Percentiles rank a stretch among this genome's conserved stretches.
Conservation (phyloP, 1,140 invertebrate species). For the Phortica variegata region DNA sequence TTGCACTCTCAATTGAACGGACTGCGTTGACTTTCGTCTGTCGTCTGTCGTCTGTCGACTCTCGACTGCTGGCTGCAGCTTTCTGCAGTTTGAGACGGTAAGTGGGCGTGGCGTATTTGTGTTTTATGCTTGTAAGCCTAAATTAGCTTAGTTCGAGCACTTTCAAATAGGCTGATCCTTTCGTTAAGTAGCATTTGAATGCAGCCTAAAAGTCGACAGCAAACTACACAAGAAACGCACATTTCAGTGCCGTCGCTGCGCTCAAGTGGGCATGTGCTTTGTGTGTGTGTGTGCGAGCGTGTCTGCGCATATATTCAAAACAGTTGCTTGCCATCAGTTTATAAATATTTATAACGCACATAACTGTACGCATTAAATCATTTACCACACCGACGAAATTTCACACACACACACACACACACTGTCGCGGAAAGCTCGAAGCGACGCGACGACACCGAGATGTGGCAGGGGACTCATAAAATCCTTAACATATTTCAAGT, state of each 20-base stretch:
- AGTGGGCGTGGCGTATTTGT: too few relatives aligned
- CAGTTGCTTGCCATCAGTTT: conserved; percentile 16
- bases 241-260: too few relatives aligned
- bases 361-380: conserved; percentile 48
- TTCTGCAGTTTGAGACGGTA: too few relatives aligned
- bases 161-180: conserved; percentile 6
- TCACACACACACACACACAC: too few relatives aligned
- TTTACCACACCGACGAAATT: conserved; percentile 28
- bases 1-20: too few relatives aligned
- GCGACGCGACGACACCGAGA: conserved; percentile 6
- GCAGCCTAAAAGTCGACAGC: conserved; percentile 32
- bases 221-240: conserved; percentile 6
- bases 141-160: conserved; percentile 14
- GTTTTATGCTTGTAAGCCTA: too few relatives aligned
- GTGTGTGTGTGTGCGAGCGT: conserved; percentile 7
- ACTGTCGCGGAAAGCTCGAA: conserved; percentile 29
- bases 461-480: conserved; percentile 34
- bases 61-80: too few relatives aligned
- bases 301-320: conserved; percentile 24
- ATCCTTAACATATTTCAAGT: conserved; percentile 13
- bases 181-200: conserved; percentile 27
- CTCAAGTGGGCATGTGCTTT: too few relatives aligned
- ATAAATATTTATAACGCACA: conserved; percentile 49
- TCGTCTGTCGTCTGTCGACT: too few relatives aligned
- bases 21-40: too few relatives aligned